Base-by-base conservation (phyloP, 2,797 vertebrate genomes). In the Malurus leucopterus region DNA sequence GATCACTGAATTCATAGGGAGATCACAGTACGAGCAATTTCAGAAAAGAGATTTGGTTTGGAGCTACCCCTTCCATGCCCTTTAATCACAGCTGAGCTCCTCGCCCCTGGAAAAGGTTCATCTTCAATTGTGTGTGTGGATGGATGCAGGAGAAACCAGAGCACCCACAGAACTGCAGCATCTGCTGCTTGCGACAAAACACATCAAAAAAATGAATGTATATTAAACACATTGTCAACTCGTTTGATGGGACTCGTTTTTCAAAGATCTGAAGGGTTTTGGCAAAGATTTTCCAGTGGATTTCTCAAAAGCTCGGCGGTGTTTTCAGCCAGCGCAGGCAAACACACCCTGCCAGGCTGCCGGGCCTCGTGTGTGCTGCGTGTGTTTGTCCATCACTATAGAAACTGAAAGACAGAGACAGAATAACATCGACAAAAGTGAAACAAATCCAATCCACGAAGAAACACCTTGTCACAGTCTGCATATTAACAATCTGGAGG, bases 361-460 rank as follows among this genome's bases (percentile, higher is more conserved):
- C 72, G 64, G 81, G 43, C 83, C 41, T 71, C 26, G 0, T 61
- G 65, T 53, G 70, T 72, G 71, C 74, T 62, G 67, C 72, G 23
- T 68, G 74, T 58, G 24, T 86, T 84, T 77, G 65, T 84, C 89
- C 75, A 87, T 94, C 81, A 46, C 91, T 95, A 93, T 95, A 93
- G 91, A 93, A 94, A 95, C 91, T 77, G 76, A 84, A 92, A 92
- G 84, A 57, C 20, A 58, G 71, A 84, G 71, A 74, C 64, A 83
- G 75, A 92, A 77, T 80, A 69, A 90, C 40, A 54, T 68, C n/a
- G 64, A 44, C 61, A 64, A 70, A 82, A 92, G 78, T 84, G 71
- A 88, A 84, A 36, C 36, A 29, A 43, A 70, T 64, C 36, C 74
- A 70, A 73, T 44, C 62, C 41, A 1, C 11, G 27, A 63, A 87